Conservation (phyloP, 2,113 vertebrate genomes). For the Galemys pyrenaicus region DNA sequence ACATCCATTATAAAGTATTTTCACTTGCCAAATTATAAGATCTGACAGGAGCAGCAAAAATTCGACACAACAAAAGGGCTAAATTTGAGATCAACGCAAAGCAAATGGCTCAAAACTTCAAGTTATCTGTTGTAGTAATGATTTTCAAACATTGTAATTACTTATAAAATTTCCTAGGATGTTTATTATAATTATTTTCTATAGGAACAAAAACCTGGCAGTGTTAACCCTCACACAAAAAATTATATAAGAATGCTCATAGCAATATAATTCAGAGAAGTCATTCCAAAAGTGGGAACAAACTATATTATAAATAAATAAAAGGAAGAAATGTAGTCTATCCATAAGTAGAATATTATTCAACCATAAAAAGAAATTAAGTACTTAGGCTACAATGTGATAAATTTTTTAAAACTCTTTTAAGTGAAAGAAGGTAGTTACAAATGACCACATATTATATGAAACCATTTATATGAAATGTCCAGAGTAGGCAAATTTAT, state of each 20-base stretch:
- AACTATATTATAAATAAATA: background rate
- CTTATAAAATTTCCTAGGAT: background rate
- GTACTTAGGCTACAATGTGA: background rate
- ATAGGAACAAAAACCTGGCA: background rate
- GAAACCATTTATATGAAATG: background rate
- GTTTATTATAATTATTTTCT: background rate
- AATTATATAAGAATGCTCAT: background rate
- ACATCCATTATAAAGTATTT: background rate
- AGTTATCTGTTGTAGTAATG: background rate
- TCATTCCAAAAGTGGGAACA: background rate
- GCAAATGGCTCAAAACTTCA: background rate
- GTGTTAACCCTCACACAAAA: background rate
- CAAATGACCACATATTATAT: background rate
- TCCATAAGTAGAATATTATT: background rate
- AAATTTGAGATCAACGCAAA: background rate
- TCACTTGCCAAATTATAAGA: background rate
- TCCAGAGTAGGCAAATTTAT: background rate
- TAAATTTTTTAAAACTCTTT: background rate
- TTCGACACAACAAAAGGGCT: background rate
- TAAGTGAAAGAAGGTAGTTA: background rate
- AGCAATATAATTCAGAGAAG: background rate
- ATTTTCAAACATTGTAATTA: background rate
- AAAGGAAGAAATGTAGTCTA: background rate
- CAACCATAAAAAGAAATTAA: background rate
- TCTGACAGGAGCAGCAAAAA: background rate